phyloP scores from a whole-genome alignment of 2,888 invertebrate species.

The Perizoma affinitatum region DNA sequence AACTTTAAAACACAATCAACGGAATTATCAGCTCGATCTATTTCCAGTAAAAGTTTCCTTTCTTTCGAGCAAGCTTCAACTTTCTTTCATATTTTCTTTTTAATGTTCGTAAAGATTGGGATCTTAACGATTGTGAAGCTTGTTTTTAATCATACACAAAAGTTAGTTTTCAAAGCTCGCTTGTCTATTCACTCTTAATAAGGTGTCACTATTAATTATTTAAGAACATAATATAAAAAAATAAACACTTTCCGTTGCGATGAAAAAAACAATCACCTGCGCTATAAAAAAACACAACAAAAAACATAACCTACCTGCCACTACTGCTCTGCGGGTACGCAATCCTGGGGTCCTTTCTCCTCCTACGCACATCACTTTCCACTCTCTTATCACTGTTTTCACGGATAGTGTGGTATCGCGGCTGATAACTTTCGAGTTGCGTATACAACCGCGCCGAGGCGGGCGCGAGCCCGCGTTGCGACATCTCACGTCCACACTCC shows the following conservation, averaged over 20 bases:
- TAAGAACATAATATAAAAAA: no score
- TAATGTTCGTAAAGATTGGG: constrained; percentile 19
- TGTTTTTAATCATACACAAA: not conserved
- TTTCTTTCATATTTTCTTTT: constrained; percentile 26
- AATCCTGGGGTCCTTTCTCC: constrained; percentile 68
- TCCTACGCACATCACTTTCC: constrained; percentile 74
- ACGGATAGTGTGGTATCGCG: constrained; percentile 79
- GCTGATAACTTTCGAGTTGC: constrained; percentile 82
- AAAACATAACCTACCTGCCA: constrained; percentile 58
- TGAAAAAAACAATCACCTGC: constrained; percentile 5
- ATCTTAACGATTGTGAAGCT: no score
- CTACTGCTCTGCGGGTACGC: constrained; percentile 61
- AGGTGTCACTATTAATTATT: no score
- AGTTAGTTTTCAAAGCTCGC: not conserved
- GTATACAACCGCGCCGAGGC: constrained; percentile 75
- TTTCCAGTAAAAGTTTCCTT: constrained; percentile 23
- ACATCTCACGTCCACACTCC: constrained; percentile 67
- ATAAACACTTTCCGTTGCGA: no score
- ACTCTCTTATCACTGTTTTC: constrained; percentile 77
- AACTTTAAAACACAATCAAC: constrained; percentile 35
- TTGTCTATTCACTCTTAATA: no score
- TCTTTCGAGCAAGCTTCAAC: constrained; percentile 17
- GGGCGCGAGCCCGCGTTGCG: constrained; percentile 65
- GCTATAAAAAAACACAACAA: constrained; percentile 15
- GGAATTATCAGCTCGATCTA: constrained; percentile 32